Base-by-base conservation (phyloP, 1,140 invertebrate genomes). In the Melitaea cinxia region DNA sequence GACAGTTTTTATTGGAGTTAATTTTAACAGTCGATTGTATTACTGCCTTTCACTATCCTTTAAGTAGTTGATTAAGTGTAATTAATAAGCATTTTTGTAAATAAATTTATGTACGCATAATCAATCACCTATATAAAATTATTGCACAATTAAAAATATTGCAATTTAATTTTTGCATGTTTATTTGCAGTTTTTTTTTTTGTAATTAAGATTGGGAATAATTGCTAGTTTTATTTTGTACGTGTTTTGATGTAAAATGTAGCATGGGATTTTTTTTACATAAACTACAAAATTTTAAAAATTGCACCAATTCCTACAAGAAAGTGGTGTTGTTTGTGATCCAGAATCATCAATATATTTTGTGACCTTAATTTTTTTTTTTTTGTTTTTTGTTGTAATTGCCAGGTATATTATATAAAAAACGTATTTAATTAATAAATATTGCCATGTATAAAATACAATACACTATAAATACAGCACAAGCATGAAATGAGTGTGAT, bases 401-500 rank as follows among this genome's bases (percentile, higher is more conserved):
- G 4, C 4, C 1, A 37, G 2, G 35, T 14, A 3, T n/a, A 37
- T 37, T 4, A 37, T n/a, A 14, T 37, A 14, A 14, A 37, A n/a
- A 37, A 14, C n/a, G 4, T 35, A 12, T 37, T 37, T 3, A 14
- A 37, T 14, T n/a, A 15, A 14, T 15, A 1, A 37, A 37, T 37
- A n/a, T 37, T 37, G 12, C 14, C 5, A n/a, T 14, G 5, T 37
- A 5, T 37, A 14, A 45, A 10, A 4, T 35, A 19, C 12, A 45
- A 21, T 10, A 15, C 33, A 21, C 26, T 39, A 50, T 52, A 45
- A 49, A 50, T 19, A 64, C 12, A 33, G 45, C 54, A 63, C 49
- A 60, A 66, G 71, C 68, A 73, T 73, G 69, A 52, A 35, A 35
- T 59, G 54, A 58, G 59, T 65, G 70, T 70, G 42, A 53, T 55